These are phyloP conservation scores for Enoplolaimus lenunculus DNA, from an alignment of 2,888 invertebrate genomes.

Conservation along the genomic window DNA sequence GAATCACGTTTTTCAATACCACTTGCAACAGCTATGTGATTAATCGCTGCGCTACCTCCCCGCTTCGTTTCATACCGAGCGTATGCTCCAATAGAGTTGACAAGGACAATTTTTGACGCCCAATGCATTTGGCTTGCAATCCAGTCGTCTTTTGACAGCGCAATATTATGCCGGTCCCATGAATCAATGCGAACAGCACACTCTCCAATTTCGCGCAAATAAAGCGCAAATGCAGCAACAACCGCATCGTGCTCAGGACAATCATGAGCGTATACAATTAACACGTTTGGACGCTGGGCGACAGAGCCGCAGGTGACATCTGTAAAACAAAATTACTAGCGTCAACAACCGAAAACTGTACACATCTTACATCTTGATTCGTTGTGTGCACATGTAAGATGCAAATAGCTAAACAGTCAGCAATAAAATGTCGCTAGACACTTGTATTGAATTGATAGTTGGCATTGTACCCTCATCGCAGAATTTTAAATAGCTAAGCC, in stretches of 20 bases:
- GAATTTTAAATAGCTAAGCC: too few species aligned
- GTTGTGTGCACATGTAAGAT: too few species aligned
- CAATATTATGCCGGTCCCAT: slow-evolving; percentile 34
- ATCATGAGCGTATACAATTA: slow-evolving; percentile 37
- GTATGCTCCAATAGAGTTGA: slow-evolving; percentile 35
- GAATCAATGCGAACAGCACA: slow-evolving; percentile 30
- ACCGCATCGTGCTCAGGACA: slow-evolving; percentile 33
- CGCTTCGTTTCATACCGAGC: slow-evolving; percentile 29
- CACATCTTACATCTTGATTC: too few species aligned
- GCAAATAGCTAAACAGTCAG: too few species aligned
- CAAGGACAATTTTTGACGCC: slow-evolving; percentile 34
- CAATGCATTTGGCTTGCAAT: slow-evolving; percentile 31
- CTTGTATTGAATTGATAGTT: too few species aligned
- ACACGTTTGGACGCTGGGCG: too few species aligned
- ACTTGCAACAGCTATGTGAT: not conserved
- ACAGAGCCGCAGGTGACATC: too few species aligned
- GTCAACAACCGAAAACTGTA: too few species aligned
- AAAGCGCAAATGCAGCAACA: slow-evolving; percentile 34
- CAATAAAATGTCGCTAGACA: too few species aligned
- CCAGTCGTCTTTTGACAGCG: slow-evolving; percentile 34
- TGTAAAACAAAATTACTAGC: too few species aligned
- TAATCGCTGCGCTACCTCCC: slow-evolving; percentile 15
- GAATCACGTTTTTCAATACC: too few species aligned
- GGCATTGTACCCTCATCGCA: too few species aligned
- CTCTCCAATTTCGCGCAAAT: slow-evolving; percentile 14